phyloP scores from a whole-genome alignment of 2,797 vertebrate genomes.

The Aplochiton taeniatus region DNA sequence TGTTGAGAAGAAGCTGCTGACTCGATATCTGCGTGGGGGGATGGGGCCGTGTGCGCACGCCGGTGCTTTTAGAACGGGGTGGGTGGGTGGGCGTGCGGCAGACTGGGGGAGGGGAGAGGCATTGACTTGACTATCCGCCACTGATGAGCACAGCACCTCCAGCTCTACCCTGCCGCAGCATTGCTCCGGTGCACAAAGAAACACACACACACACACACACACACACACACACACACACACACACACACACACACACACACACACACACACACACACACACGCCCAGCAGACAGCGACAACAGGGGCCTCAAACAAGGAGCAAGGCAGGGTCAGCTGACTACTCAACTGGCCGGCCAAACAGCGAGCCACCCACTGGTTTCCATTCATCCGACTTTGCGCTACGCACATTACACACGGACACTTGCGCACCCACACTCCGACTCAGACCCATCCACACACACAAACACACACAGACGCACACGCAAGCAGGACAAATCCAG shows the following conservation, averaged over 20 bases:
- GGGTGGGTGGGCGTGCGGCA: conserved; percentile 26
- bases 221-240: neutral
- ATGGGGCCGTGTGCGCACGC: conserved; percentile 20
- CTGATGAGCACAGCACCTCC: conserved; percentile 56
- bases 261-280: conserved; percentile 8
- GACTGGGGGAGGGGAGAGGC: conserved; percentile 55
- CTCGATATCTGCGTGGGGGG: conserved; percentile 66
- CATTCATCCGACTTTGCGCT: neutral
- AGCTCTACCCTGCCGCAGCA: conserved; percentile 26
- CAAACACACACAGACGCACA: neutral
- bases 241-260: neutral
- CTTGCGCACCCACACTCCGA: neutral
- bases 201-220: neutral
- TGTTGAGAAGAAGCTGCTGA: conserved; percentile 73
- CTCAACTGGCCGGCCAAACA: neutral
- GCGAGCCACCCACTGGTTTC: neutral
- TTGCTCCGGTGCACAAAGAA: conserved; percentile 10
- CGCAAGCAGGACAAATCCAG: conserved; percentile 50
- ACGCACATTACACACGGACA: neutral
- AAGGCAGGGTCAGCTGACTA: conserved; percentile 4
- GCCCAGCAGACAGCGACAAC: neutral
- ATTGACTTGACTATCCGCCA: conserved; percentile 56
- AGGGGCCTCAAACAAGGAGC: neutral
- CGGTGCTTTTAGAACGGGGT: conserved; percentile 21
- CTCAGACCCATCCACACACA: neutral